Evolutionary conservation across 2,797 vertebrate genomes (phyloP), one percentile per base, ranked within the genome.

Genomic region (Momotus momota): DNA sequence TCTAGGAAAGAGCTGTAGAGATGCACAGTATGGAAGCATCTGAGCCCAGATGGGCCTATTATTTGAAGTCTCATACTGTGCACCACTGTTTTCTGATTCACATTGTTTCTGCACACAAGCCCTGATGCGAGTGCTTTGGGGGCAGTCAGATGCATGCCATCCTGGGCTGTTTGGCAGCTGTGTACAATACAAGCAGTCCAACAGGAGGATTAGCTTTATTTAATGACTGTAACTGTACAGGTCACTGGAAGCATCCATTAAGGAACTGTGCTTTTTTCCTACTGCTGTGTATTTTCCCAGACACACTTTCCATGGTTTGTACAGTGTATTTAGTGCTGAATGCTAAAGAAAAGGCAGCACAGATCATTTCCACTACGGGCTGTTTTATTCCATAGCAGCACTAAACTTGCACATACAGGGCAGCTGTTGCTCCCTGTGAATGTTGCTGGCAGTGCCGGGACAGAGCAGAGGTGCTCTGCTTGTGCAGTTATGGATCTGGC

Each of bases 361-460:
- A n/a, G 45, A 9, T 23, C 33, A 25, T 64, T 82, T 29, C 33
- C 62, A 67, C 27, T 20, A 18, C 45, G 40, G 19, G 17, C 11
- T 57, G 4, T 14, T 75, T 31, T 31, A 5, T n/a, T 57, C 25
- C 12, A 29, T 65, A 29, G 38, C 27, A 82, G 45, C n/a, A 43
- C n/a, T 31, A 26, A 70, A 71, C 25, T n/a, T 48, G 17, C 17
- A 9, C 18, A 13, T 9, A 18, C 15, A 2, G 1, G 7, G 46
- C 33, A 38, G 46, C 29, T 61, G 35, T 13, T 66, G 27, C 23
- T 87, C 78, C 19, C 26, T 31, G 35, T 14, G 54, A 46, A 23
- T 0, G 0, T 0, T 6, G 3, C 74, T 71, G 79, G 10, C 12
- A n/a, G 57, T 29, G 55, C 45, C 26, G 8, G 33, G 51, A 33